phyloP scores from a whole-genome alignment of 2,797 vertebrate species.

The Melanotaenia maccullochi region DNA sequence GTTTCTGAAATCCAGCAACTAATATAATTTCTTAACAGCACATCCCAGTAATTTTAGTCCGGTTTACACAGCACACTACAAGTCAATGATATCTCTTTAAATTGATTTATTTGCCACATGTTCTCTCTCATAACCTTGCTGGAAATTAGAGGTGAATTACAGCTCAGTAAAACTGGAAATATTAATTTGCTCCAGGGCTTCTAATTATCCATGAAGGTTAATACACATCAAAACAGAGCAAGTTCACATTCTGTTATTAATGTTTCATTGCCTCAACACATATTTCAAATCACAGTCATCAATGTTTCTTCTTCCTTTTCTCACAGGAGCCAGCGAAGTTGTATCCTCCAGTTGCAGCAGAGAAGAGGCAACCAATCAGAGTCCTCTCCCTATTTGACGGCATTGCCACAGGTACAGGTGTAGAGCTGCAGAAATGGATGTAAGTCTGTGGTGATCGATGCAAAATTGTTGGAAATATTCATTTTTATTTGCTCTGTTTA shows the following conservation, averaged over 20 bases:
- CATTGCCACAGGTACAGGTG: conserved; percentile 84
- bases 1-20: no score
- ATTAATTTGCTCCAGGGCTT: not conserved
- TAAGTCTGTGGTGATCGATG: not conserved
- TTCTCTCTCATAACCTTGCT: conserved; percentile 7
- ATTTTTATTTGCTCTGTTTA: conserved; percentile 27
- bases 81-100: no score
- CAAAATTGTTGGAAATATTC: not conserved
- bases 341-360: conserved; percentile 88
- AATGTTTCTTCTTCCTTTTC: conserved; percentile 4
- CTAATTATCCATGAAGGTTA: no score
- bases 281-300: conserved; percentile 1
- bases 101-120: not conserved
- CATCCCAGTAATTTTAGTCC: no score
- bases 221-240: not conserved
- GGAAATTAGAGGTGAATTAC: not conserved
- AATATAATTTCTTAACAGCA: no score
- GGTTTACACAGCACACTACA: no score
- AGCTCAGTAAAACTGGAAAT: conserved; percentile 18
- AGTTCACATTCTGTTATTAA: conserved; percentile 21
- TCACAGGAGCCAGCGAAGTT: conserved; percentile 86
- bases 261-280: not conserved
- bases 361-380: conserved; percentile 90
- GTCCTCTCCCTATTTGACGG: conserved; percentile 95
- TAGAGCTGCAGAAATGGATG: not conserved